Evolutionary conservation across 2,113 vertebrate species (phyloP).

Genomic region (Chrysochloris asiatica): DNA sequence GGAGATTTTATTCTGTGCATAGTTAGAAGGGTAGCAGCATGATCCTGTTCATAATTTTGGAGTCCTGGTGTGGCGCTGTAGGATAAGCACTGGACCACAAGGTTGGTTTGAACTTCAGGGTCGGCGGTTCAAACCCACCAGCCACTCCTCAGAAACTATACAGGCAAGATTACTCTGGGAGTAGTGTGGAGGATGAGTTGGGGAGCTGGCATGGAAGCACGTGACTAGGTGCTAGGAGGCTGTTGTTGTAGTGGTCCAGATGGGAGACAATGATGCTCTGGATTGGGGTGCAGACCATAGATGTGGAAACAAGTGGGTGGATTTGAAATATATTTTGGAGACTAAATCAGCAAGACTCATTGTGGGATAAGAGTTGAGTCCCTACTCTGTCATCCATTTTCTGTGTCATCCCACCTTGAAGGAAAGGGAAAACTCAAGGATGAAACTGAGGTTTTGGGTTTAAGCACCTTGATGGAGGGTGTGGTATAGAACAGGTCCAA

Average conservation of each 20-base stretch:
- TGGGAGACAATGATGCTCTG: not conserved
- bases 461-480: no score
- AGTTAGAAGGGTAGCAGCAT: not conserved
- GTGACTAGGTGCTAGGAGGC: not conserved
- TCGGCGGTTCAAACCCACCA: no score
- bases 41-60: not conserved
- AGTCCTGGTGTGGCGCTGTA: no score
- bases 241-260: not conserved
- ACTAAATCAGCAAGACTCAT: not conserved
- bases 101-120: no score
- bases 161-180: not conserved
- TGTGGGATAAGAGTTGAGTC: not conserved
- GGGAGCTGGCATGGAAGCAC: not conserved
- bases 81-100: no score
- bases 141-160: no score
- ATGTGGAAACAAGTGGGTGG: not conserved
- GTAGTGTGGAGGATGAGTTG: accelerated
- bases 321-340: not conserved
- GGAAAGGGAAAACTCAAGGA: not conserved
- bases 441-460: not conserved
- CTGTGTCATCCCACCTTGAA: not conserved
- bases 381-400: not conserved
- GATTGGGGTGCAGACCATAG: not conserved
- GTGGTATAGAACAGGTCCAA: not conserved
- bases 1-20: not conserved